Evolutionary conservation across 1,140 invertebrate species (phyloP), one percentile per base, ranked within the genome.

Genomic region (Polypedilum pembai): DNA sequence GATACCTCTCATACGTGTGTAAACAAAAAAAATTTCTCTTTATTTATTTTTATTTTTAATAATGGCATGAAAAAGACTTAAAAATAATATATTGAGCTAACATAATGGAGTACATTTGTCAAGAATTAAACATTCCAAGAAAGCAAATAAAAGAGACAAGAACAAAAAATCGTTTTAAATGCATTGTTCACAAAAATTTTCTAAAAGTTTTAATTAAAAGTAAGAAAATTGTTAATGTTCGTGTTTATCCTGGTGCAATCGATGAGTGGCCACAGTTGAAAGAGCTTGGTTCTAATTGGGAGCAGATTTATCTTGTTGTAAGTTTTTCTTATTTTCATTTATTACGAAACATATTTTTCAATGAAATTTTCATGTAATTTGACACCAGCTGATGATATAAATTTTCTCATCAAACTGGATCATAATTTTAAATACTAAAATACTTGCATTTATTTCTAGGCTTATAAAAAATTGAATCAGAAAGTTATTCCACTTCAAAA

Each of bases 401-500:
- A 15, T 56, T 17, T 12, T 15, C 8, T 15, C 8, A 17, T 15
- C 45, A 17, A 56, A 78, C 0, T 81, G 79, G n/a, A n/a, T n/a
- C 79, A 81, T 78, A 0, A 75, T 78, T 12, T 77, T n/a, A n/a
- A n/a, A n/a, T n/a, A n/a, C n/a, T n/a, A n/a, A n/a, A n/a, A n/a
- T n/a, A n/a, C n/a, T n/a, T n/a, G n/a, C n/a, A n/a, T 82, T 24
- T 75, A 77, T 21, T 79, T 80, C 76, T 80, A 79, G 76, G 79
- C 77, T 78, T 85, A 83, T 78, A 80, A 82, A 73, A 86, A 85
- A 81, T 82, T 84, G 75, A 85, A 87, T 78, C 86, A 87, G 74
- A 88, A 89, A 85, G 89, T 90, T 12, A 86, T 92, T 78, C 90
- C 91, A 74, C 81, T 93, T 66, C 90, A 40, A 87, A 83, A 79